A percentile compares a stretch with the other conserved stretches of the same genome.
These are phyloP conservation scores for Pogonognathellus flavescens DNA, from an alignment of 1,140 invertebrate genomes.

Conservation along the genomic window DNA sequence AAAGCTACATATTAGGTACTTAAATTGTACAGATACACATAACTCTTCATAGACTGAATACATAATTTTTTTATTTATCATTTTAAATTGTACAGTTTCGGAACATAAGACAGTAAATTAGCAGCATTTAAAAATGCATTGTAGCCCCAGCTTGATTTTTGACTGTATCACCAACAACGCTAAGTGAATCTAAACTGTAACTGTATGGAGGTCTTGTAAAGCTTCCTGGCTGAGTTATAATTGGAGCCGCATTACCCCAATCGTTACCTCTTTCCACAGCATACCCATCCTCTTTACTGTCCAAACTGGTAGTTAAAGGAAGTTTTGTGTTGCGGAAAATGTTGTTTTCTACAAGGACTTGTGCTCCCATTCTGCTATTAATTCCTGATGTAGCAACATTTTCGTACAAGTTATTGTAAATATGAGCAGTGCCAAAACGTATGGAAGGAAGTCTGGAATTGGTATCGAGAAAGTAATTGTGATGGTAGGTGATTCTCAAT, in stretches of 20 bases:
- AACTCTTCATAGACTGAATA: too few species aligned
- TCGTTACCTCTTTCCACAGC: constrained; percentile 48
- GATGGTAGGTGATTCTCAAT: constrained; percentile 50
- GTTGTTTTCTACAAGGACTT: constrained; percentile 48
- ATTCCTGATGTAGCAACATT: constrained; percentile 20
- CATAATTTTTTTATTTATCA: too few species aligned
- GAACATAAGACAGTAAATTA: background rate
- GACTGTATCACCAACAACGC: background rate
- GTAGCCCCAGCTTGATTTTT: constrained; percentile 32
- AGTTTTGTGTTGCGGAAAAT: constrained; percentile 32
- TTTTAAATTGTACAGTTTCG: too few species aligned
- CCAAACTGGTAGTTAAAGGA: constrained; percentile 30
- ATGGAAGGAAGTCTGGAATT: constrained; percentile 44
- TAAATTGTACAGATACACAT: too few species aligned
- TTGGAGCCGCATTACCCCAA: background rate
- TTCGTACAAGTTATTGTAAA: constrained; percentile 57
- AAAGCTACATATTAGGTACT: too few species aligned
- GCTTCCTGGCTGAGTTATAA: constrained; percentile 42
- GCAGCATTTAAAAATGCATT: constrained; percentile 37
- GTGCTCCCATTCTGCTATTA: constrained; percentile 43
- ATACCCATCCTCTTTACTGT: constrained; percentile 18
- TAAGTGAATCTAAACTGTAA: background rate
- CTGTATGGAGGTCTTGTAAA: constrained; percentile 46
- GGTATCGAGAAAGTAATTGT: constrained; percentile 46
- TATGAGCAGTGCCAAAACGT: constrained; percentile 50